These are phyloP conservation scores for Ascidia mentula DNA, from an alignment of 23 tunicate species.

Conservation along the genomic window DNA sequence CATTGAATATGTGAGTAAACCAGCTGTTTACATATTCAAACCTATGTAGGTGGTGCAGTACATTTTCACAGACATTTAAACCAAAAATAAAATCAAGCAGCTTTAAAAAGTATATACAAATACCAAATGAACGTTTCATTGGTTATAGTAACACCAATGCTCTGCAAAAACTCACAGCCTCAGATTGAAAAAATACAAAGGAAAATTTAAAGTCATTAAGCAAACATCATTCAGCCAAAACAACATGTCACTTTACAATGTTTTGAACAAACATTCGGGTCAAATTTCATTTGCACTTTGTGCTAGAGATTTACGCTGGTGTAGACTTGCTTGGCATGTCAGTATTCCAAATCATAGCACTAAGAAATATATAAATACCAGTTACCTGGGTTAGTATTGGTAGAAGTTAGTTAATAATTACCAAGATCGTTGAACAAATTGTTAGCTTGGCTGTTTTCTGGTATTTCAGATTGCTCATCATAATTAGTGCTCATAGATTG, in stretches of 20 bases:
- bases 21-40: not conserved
- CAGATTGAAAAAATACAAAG: not conserved
- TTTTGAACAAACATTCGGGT: no score
- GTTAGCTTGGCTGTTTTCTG: not conserved
- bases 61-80: not conserved
- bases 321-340: no score
- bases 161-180: slow-evolving; percentile 8
- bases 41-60: not conserved
- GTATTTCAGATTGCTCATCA: not conserved
- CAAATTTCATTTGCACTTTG: no score
- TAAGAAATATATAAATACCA: no score
- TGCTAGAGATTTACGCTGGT: no score
- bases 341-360: no score
- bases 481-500: not conserved
- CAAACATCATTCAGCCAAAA: no score
- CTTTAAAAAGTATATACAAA: not conserved
- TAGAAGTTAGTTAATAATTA: no score
- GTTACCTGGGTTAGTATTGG: no score
- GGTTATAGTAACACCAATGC: slow-evolving; percentile 5
- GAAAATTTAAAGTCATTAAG: no score
- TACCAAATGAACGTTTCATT: not conserved
- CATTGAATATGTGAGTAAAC: not conserved
- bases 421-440: not conserved
- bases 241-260: not conserved
- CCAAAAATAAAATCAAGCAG: slow-evolving; percentile 11